phyloP scores from a whole-genome alignment of 2,113 vertebrate genomes.

The Pedionomus torquatus region DNA sequence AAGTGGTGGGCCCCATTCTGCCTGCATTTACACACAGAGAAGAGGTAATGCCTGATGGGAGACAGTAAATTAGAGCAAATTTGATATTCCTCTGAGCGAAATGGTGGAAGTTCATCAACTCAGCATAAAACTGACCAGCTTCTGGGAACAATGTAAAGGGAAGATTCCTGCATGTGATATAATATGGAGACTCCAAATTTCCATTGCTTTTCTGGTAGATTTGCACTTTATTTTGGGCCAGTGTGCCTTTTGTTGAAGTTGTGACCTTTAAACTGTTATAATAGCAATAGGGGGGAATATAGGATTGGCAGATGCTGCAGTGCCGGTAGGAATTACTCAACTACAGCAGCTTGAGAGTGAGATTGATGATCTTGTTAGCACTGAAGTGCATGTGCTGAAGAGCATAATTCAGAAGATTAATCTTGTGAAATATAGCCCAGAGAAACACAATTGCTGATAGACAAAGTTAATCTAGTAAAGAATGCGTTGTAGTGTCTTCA shows the following conservation, averaged over 20 bases:
- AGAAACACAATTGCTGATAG: not conserved
- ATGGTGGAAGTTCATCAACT: not conserved
- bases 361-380: not conserved
- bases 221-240: not conserved
- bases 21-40: not conserved
- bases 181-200: not conserved
- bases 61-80: not conserved
- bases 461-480: not conserved
- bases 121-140: not conserved
- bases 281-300: not conserved
- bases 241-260: not conserved
- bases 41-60: not conserved
- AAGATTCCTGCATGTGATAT: not conserved
- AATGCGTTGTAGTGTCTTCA: not conserved
- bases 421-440: not conserved
- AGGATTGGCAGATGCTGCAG: not conserved
- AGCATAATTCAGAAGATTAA: not conserved
- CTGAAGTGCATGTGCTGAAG: not conserved
- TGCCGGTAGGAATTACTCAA: not conserved
- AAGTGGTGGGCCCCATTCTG: not conserved
- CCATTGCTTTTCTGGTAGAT: not conserved
- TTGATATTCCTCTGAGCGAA: not conserved
- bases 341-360: not conserved
- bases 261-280: not conserved
- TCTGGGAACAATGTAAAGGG: not conserved